Base-by-base conservation (phyloP, 1,140 invertebrate genomes). In the Grapholita molesta region DNA sequence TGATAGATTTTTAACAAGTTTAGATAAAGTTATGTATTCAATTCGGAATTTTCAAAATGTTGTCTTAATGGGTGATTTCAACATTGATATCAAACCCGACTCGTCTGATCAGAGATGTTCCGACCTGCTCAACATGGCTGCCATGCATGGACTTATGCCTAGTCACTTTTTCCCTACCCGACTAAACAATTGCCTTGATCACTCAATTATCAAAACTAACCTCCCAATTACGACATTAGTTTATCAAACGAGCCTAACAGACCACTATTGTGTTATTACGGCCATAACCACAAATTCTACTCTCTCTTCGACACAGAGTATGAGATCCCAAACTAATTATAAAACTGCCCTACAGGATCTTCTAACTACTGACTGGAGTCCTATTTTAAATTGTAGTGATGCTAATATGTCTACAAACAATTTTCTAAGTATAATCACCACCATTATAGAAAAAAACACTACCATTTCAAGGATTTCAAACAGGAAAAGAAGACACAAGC, bases 31-130 rank as follows among this genome's bases (percentile, higher is more conserved):
- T 18, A 30, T 68, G 9, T 5, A 28, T 64, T 9, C 15, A 15
- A 32, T 69, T 25, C 38, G 18, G 30, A 1, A 69, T n/a, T 35
- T 61, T 9, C 64, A 69, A 32, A 69, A 69, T 52, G 5, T 69
- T 42, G 9, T 64, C 1, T 53, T 69, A 0, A 28, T 32, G 8
- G 55, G 67, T 5, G 67, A 69, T 42, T n/a, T 69, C 6, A 69
- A 69, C 32, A 48, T 69, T 18, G 67, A 69, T 42, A 64, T 69
- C 12, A 69, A 64, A 52, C 7, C 25, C 7, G 57, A 23, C 4
- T 42, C 38, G 25, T 12, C 11, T 24, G 57, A 64, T 5, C 0
- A 33, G 7, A 64, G 57, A n/a, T 67, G 9, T 42, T 12, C 9
- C 4, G 35, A 42, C 9, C n/a, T 12, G 9, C 35, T 42, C 2